These are phyloP conservation scores for Rhabdomys dilectus DNA, from an alignment of 2,113 vertebrate genomes.

Conservation along the genomic window DNA sequence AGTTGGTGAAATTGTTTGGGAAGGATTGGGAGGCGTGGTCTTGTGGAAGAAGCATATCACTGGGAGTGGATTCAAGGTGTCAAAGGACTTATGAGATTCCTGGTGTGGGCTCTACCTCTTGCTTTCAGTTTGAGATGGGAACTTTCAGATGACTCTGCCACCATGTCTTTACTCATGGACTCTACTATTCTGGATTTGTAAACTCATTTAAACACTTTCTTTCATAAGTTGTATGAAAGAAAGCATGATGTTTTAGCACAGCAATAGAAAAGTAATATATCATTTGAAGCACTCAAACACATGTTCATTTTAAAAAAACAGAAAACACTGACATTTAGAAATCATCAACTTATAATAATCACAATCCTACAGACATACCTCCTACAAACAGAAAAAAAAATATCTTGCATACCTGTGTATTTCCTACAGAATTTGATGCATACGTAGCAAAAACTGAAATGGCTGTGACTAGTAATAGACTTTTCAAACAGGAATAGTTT, in stretches of 20 bases:
- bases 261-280: neutral
- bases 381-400: neutral
- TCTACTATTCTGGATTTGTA: neutral
- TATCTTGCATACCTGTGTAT: neutral
- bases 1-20: neutral
- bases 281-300: neutral
- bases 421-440: neutral
- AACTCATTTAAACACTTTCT: neutral
- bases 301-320: neutral
- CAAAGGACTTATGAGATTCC: neutral
- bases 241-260: neutral
- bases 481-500: conserved; percentile 2
- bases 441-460: neutral
- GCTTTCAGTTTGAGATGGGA: neutral
- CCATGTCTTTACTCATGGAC: neutral
- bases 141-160: too few relatives aligned
- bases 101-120: neutral
- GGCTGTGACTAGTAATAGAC: neutral
- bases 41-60: neutral
- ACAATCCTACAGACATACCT: neutral
- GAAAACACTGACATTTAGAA: conserved; percentile 21
- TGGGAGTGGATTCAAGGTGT: neutral
- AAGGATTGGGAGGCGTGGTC: neutral
- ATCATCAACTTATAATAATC: neutral
- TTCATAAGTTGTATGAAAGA: neutral